These are phyloP conservation scores for Ophion slaviceki DNA, from an alignment of 2,888 invertebrate species.

Conservation along the genomic window DNA sequence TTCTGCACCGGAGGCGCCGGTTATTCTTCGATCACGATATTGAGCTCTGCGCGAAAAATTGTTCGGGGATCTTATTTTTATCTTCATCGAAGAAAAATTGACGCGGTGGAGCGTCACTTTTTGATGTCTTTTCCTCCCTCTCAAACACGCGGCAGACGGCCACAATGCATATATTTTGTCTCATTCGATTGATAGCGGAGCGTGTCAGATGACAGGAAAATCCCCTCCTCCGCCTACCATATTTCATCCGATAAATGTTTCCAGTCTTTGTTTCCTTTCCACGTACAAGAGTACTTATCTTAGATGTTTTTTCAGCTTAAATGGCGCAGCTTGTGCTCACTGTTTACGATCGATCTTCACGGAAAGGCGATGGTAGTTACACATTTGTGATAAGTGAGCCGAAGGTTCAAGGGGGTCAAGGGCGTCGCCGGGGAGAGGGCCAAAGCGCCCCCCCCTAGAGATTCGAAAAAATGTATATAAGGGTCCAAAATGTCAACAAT, in stretches of 20 bases:
- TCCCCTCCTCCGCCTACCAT: not conserved
- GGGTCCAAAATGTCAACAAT: too few relatives aligned
- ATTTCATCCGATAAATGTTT: not conserved
- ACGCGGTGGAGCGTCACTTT: not conserved
- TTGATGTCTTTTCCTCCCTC: not conserved
- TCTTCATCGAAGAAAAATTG: conserved; percentile 4
- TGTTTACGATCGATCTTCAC: not conserved
- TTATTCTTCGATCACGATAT: conserved; percentile 3
- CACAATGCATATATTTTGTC: not conserved
- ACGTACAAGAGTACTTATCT: not conserved
- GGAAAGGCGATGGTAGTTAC: not conserved
- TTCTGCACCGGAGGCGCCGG: not conserved
- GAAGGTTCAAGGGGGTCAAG: not conserved
- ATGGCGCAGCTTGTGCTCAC: not conserved
- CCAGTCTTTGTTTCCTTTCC: not conserved
- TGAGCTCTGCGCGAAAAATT: conserved; percentile 20
- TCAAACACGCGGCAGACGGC: not conserved
- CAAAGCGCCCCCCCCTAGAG: too few relatives aligned
- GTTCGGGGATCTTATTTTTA: conserved; percentile 31
- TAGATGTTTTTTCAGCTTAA: not conserved
- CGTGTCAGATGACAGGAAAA: not conserved
- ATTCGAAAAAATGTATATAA: too few relatives aligned
- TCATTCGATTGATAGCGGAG: not conserved
- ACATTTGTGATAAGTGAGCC: not conserved
- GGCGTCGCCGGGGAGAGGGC: too few relatives aligned